phyloP scores from a whole-genome alignment of 2,888 invertebrate species.

The Pyrrhia umbra region DNA sequence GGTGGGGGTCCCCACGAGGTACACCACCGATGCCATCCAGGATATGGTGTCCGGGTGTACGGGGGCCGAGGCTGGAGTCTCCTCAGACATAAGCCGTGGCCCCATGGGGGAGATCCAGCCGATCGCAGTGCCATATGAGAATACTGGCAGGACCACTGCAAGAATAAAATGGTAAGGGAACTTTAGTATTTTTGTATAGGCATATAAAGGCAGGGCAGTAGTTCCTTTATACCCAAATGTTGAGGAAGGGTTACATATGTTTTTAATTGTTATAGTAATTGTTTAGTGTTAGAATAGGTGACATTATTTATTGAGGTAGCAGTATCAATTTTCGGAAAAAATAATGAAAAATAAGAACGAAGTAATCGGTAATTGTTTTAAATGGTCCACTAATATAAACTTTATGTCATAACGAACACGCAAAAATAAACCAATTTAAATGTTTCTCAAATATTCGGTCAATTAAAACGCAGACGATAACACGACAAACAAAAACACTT shows the following conservation, averaged over 20 bases:
- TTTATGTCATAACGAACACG: not conserved
- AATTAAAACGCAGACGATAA: conserved; percentile 6
- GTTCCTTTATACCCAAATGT: too few species aligned
- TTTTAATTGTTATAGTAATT: too few species aligned
- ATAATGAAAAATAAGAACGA: conserved; percentile 3
- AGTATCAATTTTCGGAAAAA: too few species aligned
- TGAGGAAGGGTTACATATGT: too few species aligned
- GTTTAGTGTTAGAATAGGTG: too few species aligned
- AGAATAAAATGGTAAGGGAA: conserved; percentile 11
- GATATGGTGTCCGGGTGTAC: conserved; percentile 86
- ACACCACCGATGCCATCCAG: conserved; percentile 90
- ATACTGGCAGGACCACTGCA: conserved; percentile 89
- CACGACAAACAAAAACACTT: conserved; percentile 42
- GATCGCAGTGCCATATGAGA: conserved; percentile 88
- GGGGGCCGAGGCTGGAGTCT: conserved; percentile 80
- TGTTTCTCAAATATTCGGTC: not conserved
- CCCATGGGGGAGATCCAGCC: conserved; percentile 91
- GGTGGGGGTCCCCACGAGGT: conserved; percentile 88
- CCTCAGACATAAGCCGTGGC: conserved; percentile 83
- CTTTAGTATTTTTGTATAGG: not conserved
- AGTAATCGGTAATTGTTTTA: too few species aligned
- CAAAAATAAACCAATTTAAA: conserved; percentile 1
- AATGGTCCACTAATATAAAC: too few species aligned
- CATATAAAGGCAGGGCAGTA: too few species aligned
- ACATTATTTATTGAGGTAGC: too few species aligned